A percentile compares a stretch with the other conserved stretches of the same genome.
phyloP scores from a whole-genome alignment of 2,113 vertebrate genomes.

The Taurulus bubalis region DNA sequence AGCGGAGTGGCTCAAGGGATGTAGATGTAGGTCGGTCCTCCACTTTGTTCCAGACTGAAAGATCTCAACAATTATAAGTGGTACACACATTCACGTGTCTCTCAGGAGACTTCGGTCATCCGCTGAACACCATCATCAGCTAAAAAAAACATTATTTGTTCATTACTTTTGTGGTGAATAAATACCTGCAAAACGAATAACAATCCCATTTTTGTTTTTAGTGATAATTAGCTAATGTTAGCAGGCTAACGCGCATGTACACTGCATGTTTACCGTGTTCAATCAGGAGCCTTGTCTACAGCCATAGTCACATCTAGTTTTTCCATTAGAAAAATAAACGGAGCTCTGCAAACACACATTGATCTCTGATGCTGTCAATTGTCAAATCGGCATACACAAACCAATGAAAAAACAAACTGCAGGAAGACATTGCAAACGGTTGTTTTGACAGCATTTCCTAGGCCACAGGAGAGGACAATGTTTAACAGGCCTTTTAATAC shows the following conservation, averaged over 20 bases:
- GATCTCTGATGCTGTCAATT: constrained; percentile 20
- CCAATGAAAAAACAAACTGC: constrained; percentile 43
- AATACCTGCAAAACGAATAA: not conserved
- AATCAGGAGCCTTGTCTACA: not conserved
- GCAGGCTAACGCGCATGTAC: not conserved
- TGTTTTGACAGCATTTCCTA: constrained; percentile 55
- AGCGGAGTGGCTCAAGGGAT: not conserved
- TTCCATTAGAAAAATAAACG: constrained; percentile 49
- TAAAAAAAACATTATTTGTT: not conserved
- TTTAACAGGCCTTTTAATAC: constrained; percentile 23
- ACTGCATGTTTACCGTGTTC: not conserved
- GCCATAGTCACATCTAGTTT: not conserved
- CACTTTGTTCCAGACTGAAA: not conserved
- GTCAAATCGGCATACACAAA: constrained; percentile 18
- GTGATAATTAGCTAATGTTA: not conserved
- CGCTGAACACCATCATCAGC: not conserved
- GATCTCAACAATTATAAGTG: not conserved
- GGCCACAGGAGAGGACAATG: constrained; percentile 18
- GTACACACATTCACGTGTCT: not conserved
- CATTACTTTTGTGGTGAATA: no score
- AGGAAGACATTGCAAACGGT: constrained; percentile 18
- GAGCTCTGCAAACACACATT: constrained; percentile 1
- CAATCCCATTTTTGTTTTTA: not conserved
- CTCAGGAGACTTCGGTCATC: no score
- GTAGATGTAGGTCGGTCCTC: not conserved